Conservation (phyloP, 2,113 vertebrate genomes). For the Pontoporia blainvillei region DNA sequence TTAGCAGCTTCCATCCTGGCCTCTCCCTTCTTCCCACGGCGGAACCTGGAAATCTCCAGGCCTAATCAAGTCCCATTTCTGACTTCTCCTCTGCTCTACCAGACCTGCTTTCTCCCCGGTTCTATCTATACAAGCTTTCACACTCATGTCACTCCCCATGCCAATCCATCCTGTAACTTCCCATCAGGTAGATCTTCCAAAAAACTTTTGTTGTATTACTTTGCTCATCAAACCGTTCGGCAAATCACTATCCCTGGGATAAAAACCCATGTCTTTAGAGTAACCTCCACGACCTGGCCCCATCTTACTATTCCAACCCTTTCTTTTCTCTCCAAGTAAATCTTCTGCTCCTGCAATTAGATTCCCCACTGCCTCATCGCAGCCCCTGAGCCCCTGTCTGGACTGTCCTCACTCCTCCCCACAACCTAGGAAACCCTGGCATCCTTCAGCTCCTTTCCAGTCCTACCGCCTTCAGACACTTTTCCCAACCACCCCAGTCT, state of each 20-base stretch:
- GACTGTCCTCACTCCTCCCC: not conserved
- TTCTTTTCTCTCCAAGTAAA: too few species aligned
- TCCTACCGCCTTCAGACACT: too few species aligned
- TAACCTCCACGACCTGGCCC: not conserved
- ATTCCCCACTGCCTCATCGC: too few species aligned
- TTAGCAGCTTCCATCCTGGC: not conserved
- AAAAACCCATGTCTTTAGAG: not conserved
- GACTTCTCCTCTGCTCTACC: not conserved
- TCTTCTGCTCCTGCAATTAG: too few species aligned
- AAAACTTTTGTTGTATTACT: not conserved
- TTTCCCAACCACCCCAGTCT: not conserved
- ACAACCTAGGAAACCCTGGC: not conserved
- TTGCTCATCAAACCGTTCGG: not conserved
- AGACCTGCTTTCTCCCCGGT: not conserved
- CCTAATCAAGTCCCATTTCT: not conserved
- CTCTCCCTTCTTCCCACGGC: not conserved
- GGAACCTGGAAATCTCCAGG: not conserved
- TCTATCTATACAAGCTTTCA: not conserved
- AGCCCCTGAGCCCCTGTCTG: too few species aligned
- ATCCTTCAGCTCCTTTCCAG: not conserved
- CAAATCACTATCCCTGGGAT: not conserved
- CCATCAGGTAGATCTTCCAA: not conserved
- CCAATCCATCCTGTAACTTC: fast-evolving
- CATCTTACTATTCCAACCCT: too few species aligned
- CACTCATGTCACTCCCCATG: not conserved